Base-by-base conservation (phyloP, 2,888 invertebrate species). In the Pasiphila rectangulata region DNA sequence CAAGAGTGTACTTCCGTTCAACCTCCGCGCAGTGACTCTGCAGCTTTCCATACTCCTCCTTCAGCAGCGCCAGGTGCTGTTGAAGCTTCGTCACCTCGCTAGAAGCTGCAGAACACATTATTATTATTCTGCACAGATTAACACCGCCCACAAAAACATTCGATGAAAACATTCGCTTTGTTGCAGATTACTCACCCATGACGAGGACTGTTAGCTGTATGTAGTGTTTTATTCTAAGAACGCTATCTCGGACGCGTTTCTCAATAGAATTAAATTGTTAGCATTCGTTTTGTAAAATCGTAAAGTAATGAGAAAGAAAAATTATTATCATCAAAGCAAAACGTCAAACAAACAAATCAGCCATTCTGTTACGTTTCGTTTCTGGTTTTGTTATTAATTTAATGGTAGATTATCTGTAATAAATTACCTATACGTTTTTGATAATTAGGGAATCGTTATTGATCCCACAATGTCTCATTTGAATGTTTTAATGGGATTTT, bases 1-100 rank as follows among this genome's bases (percentile, higher is more conserved):
- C 92, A 55, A 94, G 91, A 54, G 94, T 94, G 72, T 96, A 96
- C 79, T 96, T 96, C 57, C 93, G 92, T 73, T 97, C 96, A 17
- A 97, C 79, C 63, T 96, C 96, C 4, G 92, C 92, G 70, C 95
- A 94, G 55, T 93, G 92, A 35, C 91, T 91, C 75, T 97, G 96
- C 19, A 98, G 89, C 80, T 96, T 96, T 4, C 96, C 94, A 81
- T 98, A 98, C 80, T 98, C 96, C 62, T 96, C 96, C 67, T 96
- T 93, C 52, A 98, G 89, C 47, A 98, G 90, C 45, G 93, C 83
- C 56, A 98, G 88, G 76, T 98, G 97, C 75, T 96, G 96, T 78
- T 96, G 96, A 63, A 94, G 87, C 79, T 93, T 93, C 49, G 90
- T 88, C 62, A 90, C 90, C 77, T 92, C 92, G 57, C 89, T 89